Evolutionary conservation across 2,113 vertebrate genomes (phyloP), one percentile per base, ranked within the genome.

Genomic region (Brienomyrus brachyistius): DNA sequence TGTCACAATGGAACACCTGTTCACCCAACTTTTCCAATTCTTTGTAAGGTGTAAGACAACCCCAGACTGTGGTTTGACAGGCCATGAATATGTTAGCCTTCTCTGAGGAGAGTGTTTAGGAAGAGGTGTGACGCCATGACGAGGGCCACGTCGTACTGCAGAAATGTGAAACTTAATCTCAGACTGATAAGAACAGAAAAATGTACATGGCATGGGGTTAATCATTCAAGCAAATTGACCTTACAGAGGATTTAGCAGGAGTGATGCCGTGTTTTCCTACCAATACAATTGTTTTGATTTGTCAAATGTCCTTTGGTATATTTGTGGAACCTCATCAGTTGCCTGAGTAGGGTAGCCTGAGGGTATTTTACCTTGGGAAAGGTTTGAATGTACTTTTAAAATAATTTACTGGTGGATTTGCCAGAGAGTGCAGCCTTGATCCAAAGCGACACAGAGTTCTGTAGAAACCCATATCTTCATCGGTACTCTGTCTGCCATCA

Each of bases 31-130:
- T 80, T 80, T 80, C 74, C 74, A 80, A 80, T 43, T 80, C 74
- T 80, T 80, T 80, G 74, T 40, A 80, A 80, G 35, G 74, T 43
- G 74, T 80, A 80, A 80, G 74, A 80, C 74, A 80, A 80, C 74
- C 74, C 74, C 74, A 80, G 8, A 43, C 35, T 80, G 74, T 80
- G 74, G 35, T 80, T 80, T 80, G 74, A 80, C 31, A 80, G 74
- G 35, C 74, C 15, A 80, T 80, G 74, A 80, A 80, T 80, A 80
- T 80, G 74, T 80, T 80, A 80, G 74, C 35, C 74, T 43, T 70
- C 62, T 70, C 35, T 80, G 31, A 80, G 74, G 74, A 80, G 74
- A 80, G 74, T 80, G 35, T 43, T 35, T 80, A 43, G 74, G 35
- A 80, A 80, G 74, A 80, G 74, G 5, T 10, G 74, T 43, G 74